Percentiles rank a stretch among this genome's conserved stretches.
phyloP scores from a whole-genome alignment of 2,888 invertebrate genomes.

The Euplagia quadripunctaria region DNA sequence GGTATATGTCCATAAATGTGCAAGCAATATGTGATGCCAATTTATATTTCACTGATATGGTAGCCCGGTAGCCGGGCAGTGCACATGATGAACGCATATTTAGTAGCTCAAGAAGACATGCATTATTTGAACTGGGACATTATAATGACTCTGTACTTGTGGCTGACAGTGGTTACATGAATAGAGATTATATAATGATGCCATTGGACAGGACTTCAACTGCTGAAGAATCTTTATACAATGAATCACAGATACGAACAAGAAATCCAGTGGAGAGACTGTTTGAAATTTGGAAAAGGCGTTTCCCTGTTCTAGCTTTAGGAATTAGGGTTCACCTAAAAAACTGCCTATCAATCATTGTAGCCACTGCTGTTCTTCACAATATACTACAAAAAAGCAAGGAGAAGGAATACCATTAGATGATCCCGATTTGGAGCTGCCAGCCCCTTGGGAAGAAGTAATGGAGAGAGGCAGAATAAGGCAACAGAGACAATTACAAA shows the following conservation, averaged over 20 bases:
- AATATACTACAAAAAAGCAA: neutral
- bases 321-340: neutral
- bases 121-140: slow-evolving; percentile 27
- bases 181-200: slow-evolving; percentile 29
- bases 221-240: slow-evolving; percentile 33
- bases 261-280: neutral
- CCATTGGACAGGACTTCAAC: slow-evolving; percentile 27
- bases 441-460: neutral
- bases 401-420: neutral
- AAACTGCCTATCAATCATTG: neutral
- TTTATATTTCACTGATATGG: neutral
- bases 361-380: slow-evolving; percentile 9
- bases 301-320: slow-evolving; percentile 4
- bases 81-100: slow-evolving; percentile 35
- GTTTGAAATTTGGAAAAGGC: slow-evolving; percentile 9
- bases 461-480: slow-evolving; percentile 1
- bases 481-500: neutral
- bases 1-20: too few relatives aligned
- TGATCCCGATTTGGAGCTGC: neutral
- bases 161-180: slow-evolving; percentile 36
- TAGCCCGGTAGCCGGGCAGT: slow-evolving; percentile 26
- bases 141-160: slow-evolving; percentile 32
- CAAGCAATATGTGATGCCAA: too few relatives aligned
- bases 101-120: slow-evolving; percentile 23
- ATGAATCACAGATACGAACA: slow-evolving; percentile 13